Evolutionary conservation across 2,113 vertebrate genomes (phyloP), one percentile per base, ranked within the genome.

Genomic region (Okapia johnstoni): DNA sequence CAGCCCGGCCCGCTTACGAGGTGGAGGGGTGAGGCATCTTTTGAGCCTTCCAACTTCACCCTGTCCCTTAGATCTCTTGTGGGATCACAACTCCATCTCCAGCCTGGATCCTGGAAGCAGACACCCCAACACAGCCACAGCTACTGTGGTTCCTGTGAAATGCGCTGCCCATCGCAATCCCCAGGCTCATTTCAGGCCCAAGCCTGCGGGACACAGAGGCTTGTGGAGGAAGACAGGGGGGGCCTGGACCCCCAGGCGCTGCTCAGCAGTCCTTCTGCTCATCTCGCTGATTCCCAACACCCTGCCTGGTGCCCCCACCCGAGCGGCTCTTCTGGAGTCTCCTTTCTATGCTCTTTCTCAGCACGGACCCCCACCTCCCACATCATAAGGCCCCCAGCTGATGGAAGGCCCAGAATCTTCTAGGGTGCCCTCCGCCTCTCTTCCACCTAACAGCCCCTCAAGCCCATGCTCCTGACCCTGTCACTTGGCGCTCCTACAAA

Each of bases 401-500:
- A 87, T 7, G n/a, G 36, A 33, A 55, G 21, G 30, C 2, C 3
- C 60, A 6, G 54, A 13, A 40, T n/a, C 50, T 83, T 40, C 95
- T 2, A 33, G 19, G 11, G 6, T 8, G 19, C 4, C 2, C 25
- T 40, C n/a, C 7, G 17, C 40, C 28, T 23, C 50, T 40, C 17
- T 25, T 48, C 23, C 36, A 28, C 30, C 66, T 25, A 40, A 63
- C 25, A 40, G 28, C 25, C 2, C 33, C 33, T 26, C 26, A 1
- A 26, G 30, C 13, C 14, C 30, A 5, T 0, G 4, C 21, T 60
- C 48, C 73, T 25, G 21, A 11, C 11, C 10, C 46, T 21, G 30
- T 25, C 36, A 2, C 52, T 3, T n/a, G 21, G 40, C 7, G 2
- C 46, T 33, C 19, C 28, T n/a, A 13, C 0, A 2, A 6, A 0